These are phyloP conservation scores for Bombus cullumanus DNA, from an alignment of 1,140 invertebrate species.

Conservation along the genomic window DNA sequence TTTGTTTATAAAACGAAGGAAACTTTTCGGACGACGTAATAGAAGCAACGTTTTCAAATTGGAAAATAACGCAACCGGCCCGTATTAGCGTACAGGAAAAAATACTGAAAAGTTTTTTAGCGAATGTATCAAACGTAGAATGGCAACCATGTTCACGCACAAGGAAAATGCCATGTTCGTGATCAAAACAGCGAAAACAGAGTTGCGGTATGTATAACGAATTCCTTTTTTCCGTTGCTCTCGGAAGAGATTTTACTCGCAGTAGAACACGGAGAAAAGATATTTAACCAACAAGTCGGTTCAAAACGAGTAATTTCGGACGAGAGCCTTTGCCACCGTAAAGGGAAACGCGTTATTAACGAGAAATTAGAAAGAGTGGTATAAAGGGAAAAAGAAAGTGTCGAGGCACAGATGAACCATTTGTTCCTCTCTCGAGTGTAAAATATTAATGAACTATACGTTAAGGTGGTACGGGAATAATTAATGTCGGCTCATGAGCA, in stretches of 20 bases:
- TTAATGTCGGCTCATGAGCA: constrained; percentile 49
- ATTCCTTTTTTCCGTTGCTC: not conserved
- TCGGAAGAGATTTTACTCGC: not conserved
- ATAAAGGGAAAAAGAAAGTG: not conserved
- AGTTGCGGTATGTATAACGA: not conserved
- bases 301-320: constrained; percentile 23
- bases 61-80: no score
- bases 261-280: not conserved
- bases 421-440: not conserved
- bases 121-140: no score
- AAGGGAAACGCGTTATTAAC: constrained; percentile 47
- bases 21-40: no score
- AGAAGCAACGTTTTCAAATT: no score
- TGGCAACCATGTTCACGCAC: no score
- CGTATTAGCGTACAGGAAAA: no score
- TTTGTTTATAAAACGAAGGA: no score
- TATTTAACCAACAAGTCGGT: constrained; percentile 4
- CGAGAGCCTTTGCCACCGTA: not conserved
- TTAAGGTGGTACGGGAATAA: constrained; percentile 53
- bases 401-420: constrained; percentile 25
- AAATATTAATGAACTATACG: constrained; percentile 55
- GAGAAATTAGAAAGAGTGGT: not conserved
- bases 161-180: no score
- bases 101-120: no score
- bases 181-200: no score